phyloP scores from a whole-genome alignment of 2,797 vertebrate genomes.

The Triplophysa yarkandensis region DNA sequence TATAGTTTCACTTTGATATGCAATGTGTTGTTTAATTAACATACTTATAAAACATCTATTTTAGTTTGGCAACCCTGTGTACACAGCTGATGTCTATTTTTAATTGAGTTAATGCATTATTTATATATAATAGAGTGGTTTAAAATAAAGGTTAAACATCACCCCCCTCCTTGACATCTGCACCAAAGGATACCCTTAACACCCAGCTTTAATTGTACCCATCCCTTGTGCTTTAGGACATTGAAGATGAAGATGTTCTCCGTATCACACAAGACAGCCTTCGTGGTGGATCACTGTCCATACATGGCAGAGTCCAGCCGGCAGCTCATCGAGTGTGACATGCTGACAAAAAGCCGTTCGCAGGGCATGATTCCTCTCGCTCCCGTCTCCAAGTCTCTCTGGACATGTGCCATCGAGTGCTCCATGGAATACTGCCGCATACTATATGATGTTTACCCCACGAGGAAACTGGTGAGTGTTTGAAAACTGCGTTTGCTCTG shows the following conservation, averaged over 20 bases:
- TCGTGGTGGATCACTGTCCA: conserved; percentile 97
- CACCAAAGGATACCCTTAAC: neutral
- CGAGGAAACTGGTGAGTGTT: conserved; percentile 87
- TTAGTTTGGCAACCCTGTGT: neutral
- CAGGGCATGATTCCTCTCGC: conserved; percentile 96
- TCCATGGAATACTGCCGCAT: conserved; percentile 99
- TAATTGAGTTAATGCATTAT: too few species aligned
- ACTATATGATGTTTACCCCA: conserved; percentile 94
- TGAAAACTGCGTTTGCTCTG: too few species aligned
- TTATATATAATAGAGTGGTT: neutral
- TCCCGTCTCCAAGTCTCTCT: conserved; percentile 96
- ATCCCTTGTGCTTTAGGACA: neutral
- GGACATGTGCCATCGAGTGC: conserved; percentile 97
- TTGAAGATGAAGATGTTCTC: conserved; percentile 89
- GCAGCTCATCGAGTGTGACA: conserved; percentile 96
- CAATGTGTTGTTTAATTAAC: too few species aligned
- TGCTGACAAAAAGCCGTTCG: conserved; percentile 93
- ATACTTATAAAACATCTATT: neutral
- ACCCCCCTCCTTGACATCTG: neutral
- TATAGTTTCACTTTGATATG: neutral
- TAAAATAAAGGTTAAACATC: neutral
- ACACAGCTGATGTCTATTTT: neutral
- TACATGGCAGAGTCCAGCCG: conserved; percentile 98
- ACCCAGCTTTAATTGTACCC: neutral
- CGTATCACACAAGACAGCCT: conserved; percentile 96